These are phyloP conservation scores for Steatocranus sp. DNA, from an alignment of 2,797 vertebrate genomes.

Conservation along the genomic window DNA sequence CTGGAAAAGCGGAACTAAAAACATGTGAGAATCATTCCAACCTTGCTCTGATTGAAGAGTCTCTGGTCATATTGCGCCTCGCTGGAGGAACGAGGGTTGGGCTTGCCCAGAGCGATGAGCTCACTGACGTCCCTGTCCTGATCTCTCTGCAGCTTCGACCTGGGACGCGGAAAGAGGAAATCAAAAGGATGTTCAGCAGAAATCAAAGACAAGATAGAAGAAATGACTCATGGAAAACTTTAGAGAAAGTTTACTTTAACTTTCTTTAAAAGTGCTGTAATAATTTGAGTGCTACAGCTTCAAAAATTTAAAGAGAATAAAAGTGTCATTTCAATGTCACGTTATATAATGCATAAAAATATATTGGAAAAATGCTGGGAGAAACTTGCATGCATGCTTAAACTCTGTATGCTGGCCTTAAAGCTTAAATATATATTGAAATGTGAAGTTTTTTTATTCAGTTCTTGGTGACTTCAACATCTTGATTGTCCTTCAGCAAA, in stretches of 20 bases:
- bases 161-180: constrained; percentile 26
- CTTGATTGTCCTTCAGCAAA: constrained; percentile 15
- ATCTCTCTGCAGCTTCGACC: constrained; percentile 94
- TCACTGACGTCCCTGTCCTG: constrained; percentile 97
- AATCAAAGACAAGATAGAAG: background rate
- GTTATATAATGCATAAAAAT: background rate
- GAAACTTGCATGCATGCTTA: background rate
- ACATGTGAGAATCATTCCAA: constrained; percentile 32
- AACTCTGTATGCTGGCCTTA: background rate
- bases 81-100: constrained; percentile 86
- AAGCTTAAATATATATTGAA: background rate
- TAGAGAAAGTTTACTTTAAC: background rate
- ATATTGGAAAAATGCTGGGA: background rate
- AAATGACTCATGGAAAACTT: background rate
- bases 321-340: background rate
- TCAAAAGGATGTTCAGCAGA: background rate
- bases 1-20: background rate
- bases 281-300: background rate
- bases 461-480: constrained; percentile 1
- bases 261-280: background rate
- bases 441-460: background rate
- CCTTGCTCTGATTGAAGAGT: constrained; percentile 95
- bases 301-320: background rate
- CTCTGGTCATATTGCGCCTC: constrained; percentile 95
- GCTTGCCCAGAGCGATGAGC: constrained; percentile 90